Base-by-base conservation (phyloP, 2,888 invertebrate genomes). In the Stegana nigrithorax region DNA sequence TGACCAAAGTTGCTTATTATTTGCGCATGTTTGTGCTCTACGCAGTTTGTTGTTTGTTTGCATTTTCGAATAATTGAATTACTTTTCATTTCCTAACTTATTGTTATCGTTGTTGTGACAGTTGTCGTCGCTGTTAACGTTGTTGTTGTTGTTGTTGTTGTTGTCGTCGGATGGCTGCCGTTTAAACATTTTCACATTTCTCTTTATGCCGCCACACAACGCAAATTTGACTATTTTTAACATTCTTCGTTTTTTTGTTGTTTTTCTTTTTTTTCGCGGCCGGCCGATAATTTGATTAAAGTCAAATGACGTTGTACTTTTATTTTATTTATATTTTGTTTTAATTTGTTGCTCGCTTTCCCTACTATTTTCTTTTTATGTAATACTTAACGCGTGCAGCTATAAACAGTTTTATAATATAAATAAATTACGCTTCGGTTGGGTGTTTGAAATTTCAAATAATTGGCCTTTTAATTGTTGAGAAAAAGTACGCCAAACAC, bases 21-120 rank as follows among this genome's bases (percentile, higher is more conserved):
- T 27, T 50, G n/a, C 36, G 12, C 14, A 14, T 53, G 26, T 57
- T n/a, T 42, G 7, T 57, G 5, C 12, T n/a, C n/a, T n/a, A n/a
- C n/a, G n/a, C 14, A 14, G 17, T 58, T 17, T 45, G 14, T 12
- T 58, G 25, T 44, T 45, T 27, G 44, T 44, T 45, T 14, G 26
- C 51, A 7, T 59, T 67, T 71, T 66, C 71, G 55, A 71, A 73
- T 73, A 73, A 73, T 73, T 73, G 53, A 73, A 73, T 73, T 73
- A 73, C 69, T 65, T 71, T 67, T 62, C 50, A 60, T 29, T 63
- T 59, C 14, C 39, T 50, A 12, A 59, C 19, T 47, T n/a, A 12
- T 45, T 47, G 47, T 50, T 10, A 50, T 45, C 39, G 42, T 29
- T 4, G 32, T 32, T 32, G 10, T 10, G 12, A 32, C 32, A n/a